These are phyloP conservation scores for Psophia crepitans DNA, from an alignment of 2,113 vertebrate species.

Conservation along the genomic window DNA sequence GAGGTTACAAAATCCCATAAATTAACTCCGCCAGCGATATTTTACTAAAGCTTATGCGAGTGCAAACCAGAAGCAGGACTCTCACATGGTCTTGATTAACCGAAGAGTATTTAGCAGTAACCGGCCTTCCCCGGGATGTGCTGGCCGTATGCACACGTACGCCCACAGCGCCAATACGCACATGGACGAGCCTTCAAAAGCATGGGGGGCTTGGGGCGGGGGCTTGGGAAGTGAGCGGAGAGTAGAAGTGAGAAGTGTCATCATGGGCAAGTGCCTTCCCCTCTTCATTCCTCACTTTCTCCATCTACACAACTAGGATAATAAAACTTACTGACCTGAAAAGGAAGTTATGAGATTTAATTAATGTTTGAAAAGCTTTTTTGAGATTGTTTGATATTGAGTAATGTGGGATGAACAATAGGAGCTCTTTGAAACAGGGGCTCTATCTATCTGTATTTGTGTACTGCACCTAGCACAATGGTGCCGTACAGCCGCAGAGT, in stretches of 20 bases:
- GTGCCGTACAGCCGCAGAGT: not conserved
- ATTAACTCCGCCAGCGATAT: not conserved
- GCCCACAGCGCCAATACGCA: not conserved
- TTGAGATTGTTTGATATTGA: slow-evolving; percentile 28
- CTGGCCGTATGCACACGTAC: not conserved
- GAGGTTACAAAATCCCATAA: slow-evolving; percentile 60
- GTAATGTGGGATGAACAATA: slow-evolving; percentile 41
- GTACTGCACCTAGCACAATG: slow-evolving; percentile 45
- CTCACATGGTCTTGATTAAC: slow-evolving; percentile 53
- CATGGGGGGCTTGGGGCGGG: not conserved
- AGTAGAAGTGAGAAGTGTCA: slow-evolving; percentile 31
- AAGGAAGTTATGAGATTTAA: slow-evolving; percentile 58
- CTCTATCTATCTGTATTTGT: slow-evolving; percentile 21
- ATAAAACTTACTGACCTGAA: slow-evolving; percentile 64
- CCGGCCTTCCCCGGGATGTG: not conserved
- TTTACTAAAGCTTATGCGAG: not conserved
- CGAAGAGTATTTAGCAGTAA: not conserved
- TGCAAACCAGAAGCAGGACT: slow-evolving; percentile 49
- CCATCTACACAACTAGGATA: not conserved
- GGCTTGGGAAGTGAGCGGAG: not conserved
- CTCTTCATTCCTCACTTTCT: slow-evolving; percentile 36
- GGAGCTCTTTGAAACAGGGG: slow-evolving; percentile 30
- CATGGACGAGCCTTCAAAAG: not conserved
- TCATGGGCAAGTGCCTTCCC: not conserved
- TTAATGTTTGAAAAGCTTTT: slow-evolving; percentile 58